These are phyloP conservation scores for Strigops habroptila DNA, from an alignment of 2,113 vertebrate genomes.

Conservation along the genomic window DNA sequence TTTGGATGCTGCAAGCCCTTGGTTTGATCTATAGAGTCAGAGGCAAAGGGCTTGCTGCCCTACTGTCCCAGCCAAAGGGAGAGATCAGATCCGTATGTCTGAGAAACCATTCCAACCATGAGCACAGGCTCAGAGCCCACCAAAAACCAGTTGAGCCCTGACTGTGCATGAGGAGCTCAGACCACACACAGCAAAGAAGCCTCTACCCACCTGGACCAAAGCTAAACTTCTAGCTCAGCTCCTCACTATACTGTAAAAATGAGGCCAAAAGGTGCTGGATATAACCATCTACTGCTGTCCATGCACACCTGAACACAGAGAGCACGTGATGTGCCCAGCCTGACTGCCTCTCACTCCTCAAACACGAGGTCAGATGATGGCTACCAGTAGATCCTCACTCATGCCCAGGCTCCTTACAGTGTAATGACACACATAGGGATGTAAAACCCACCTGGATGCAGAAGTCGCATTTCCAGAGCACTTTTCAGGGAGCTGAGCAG, in stretches of 20 bases:
- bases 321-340: rapidly evolving
- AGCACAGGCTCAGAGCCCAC: neutral
- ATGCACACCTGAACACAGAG: rapidly evolving
- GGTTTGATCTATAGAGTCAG: rapidly evolving
- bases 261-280: neutral
- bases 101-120: neutral
- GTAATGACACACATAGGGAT: rapidly evolving
- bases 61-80: neutral
- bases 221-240: neutral
- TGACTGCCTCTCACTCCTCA: neutral
- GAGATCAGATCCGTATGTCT: neutral
- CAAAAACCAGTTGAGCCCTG: neutral
- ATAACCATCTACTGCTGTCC: neutral
- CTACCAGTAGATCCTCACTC: neutral
- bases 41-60: neutral
- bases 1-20: neutral
- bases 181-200: neutral
- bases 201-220: neutral
- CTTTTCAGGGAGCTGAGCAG: constrained; percentile 90
- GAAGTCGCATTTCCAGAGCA: constrained; percentile 89
- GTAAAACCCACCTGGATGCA: constrained; percentile 85
- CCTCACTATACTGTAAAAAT: neutral
- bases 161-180: neutral
- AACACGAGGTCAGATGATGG: neutral
- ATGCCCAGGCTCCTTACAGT: neutral